These are phyloP conservation scores for Spodoptera litura DNA, from an alignment of 1,140 invertebrate genomes.

Conservation along the genomic window DNA sequence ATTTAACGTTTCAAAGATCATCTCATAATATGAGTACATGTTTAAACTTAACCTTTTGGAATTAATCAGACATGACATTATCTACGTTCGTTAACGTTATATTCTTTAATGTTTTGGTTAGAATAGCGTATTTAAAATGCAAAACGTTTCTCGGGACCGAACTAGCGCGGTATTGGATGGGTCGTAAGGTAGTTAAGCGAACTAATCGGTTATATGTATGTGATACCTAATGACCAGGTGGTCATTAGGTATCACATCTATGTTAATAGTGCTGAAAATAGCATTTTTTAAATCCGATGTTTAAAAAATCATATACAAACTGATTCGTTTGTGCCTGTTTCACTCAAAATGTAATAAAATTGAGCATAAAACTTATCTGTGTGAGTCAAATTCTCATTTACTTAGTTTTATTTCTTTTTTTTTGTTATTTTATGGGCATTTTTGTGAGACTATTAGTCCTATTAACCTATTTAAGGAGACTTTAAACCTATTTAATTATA, in stretches of 20 bases:
- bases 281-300: background rate
- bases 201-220: too few species aligned
- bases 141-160: background rate
- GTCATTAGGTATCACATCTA: background rate
- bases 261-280: background rate
- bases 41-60: too few species aligned
- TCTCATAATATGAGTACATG: too few species aligned
- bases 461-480: too few species aligned
- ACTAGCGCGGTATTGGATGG: too few species aligned
- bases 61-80: too few species aligned
- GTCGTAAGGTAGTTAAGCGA: too few species aligned
- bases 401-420: background rate
- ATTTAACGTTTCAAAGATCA: too few species aligned
- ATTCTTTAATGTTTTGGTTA: conserved; percentile 1
- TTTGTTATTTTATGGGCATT: background rate
- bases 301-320: background rate
- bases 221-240: too few species aligned
- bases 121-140: background rate
- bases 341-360: conserved; percentile 1
- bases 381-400: background rate
- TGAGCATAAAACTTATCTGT: background rate
- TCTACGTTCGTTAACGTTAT: background rate
- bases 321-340: background rate
- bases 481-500: too few species aligned
- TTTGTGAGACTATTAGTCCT: background rate